Base-by-base conservation (phyloP, 2,797 vertebrate genomes). In the Myotis daubentonii region DNA sequence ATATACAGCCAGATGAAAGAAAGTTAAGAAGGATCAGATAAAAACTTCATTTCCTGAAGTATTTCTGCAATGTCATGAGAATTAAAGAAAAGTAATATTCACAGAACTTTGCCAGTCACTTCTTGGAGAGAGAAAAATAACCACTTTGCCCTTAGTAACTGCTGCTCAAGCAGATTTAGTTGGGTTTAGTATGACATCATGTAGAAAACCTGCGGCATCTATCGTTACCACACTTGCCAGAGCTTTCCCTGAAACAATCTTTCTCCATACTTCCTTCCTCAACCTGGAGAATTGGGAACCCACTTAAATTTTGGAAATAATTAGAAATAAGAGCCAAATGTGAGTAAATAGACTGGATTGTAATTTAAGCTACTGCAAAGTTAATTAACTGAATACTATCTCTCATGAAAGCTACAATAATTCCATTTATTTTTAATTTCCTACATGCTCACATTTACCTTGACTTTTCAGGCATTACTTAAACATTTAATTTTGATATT, bases 91-190 rank as follows among this genome's bases (percentile, higher is more conserved):
- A 85, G 16, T 2, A 55, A 13, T 44, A 68, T 30, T 68, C 72
- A 49, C 25, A 62, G 22, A 91, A 76, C 2, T 70, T 8, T 3
- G 62, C 30, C 16, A 53, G 41, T 11, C 51, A 81, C 6, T 71
- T 71, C 44, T 49, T 33, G 47, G 55, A 57, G 55, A n/a, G 8
- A 72, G 36, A 87, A 36, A 75, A 49, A 65, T 36, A 47, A 41
- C 15, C 33, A 22, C 6, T 22, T 2, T 1, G 30, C 13, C 33
- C 0, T 1, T 5, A 62, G 60, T 30, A 12, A n/a, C 25, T 15
- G 7, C 20, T 44, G 17, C 17, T 36, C 15, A 53, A 3, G 4
- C 51, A 49, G 16, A 25, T 20, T 4, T 11, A n/a, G 16, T 12
- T 5, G 86, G 25, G 7, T 72, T 36, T 22, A 13, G 22, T 36